Evolutionary conservation across 2,797 vertebrate genomes (phyloP).

Genomic region (Saxicola maurus): DNA sequence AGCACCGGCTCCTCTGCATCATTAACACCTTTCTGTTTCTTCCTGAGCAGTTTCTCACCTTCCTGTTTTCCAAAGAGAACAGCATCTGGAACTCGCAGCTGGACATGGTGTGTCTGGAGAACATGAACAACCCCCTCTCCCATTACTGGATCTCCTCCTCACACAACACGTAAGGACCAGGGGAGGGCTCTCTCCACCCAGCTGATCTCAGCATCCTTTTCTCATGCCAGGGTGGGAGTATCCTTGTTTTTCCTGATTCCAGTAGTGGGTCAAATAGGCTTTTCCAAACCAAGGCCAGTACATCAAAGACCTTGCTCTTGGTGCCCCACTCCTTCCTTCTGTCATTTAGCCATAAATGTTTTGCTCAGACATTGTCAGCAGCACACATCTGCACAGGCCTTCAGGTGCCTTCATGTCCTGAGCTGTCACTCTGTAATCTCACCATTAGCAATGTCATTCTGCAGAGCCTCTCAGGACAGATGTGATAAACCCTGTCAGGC

Average conservation of each 20-base stretch:
- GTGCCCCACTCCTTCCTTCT: not conserved
- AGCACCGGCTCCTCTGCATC: not conserved
- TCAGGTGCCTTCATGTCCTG: not conserved
- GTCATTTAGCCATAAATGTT: not conserved
- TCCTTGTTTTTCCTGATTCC: not conserved
- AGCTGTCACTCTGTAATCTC: not conserved
- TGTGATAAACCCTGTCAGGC: not conserved
- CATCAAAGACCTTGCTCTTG: not conserved
- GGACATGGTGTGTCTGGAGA: slow-evolving; percentile 85
- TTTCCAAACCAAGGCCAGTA: not conserved
- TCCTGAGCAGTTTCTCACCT: slow-evolving; percentile 87
- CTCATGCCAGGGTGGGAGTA: not conserved
- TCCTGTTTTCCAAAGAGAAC: slow-evolving; percentile 98
- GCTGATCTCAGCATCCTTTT: not conserved
- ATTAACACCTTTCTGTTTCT: slow-evolving; percentile 21
- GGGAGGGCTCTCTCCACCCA: not conserved
- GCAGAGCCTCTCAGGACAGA: not conserved
- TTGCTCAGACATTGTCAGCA: not conserved
- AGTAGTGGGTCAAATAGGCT: not conserved
- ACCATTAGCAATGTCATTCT: not conserved
- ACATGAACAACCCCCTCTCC: slow-evolving; percentile 96
- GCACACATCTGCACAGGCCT: not conserved
- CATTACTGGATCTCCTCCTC: slow-evolving; percentile 99
- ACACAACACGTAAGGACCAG: slow-evolving; percentile 91
- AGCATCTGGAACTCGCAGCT: slow-evolving; percentile 88